Percentiles rank a stretch among this genome's conserved stretches.
Evolutionary conservation across 2,888 invertebrate genomes (phyloP).

Genomic region (Pyralis farinalis): DNA sequence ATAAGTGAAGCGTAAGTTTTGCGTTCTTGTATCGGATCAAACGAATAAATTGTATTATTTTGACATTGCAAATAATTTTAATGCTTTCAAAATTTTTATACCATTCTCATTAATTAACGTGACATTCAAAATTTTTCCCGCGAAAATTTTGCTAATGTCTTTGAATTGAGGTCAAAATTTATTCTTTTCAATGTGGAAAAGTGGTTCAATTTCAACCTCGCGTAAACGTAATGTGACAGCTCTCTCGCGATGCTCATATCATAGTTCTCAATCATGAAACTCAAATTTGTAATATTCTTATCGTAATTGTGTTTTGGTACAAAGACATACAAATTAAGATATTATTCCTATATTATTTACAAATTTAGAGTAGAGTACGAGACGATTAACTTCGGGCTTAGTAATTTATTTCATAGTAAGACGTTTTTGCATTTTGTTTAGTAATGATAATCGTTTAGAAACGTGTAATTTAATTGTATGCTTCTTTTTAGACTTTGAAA

Average conservation of each 20-base stretch:
- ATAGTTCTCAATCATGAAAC: constrained; percentile 38
- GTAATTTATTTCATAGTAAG: constrained; percentile 69
- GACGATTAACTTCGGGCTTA: constrained; percentile 42
- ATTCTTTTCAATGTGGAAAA: constrained; percentile 66
- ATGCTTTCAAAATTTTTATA: constrained; percentile 1
- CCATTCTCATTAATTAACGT: not conserved
- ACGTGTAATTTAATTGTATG: constrained; percentile 51
- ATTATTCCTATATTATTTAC: constrained; percentile 67
- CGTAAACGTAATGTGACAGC: constrained; percentile 9
- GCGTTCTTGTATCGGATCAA: constrained; percentile 7
- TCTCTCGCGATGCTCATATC: constrained; percentile 46
- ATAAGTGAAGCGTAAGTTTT: not conserved
- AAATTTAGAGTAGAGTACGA: constrained; percentile 49
- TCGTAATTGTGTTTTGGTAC: constrained; percentile 68
- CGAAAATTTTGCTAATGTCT: constrained; percentile 68
- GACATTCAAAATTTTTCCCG: constrained; percentile 66
- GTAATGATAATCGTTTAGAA: constrained; percentile 55
- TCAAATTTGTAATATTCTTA: constrained; percentile 46
- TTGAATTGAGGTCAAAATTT: constrained; percentile 44
- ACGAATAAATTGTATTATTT: not conserved
- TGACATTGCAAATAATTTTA: constrained; percentile 7
- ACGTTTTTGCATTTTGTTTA: constrained; percentile 66
- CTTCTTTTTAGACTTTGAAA: constrained; percentile 36
- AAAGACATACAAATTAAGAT: constrained; percentile 76
- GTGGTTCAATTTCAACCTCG: constrained; percentile 51